These are phyloP conservation scores for Synanthedon andrenaeformis DNA, from an alignment of 2,888 invertebrate species.

Conservation along the genomic window DNA sequence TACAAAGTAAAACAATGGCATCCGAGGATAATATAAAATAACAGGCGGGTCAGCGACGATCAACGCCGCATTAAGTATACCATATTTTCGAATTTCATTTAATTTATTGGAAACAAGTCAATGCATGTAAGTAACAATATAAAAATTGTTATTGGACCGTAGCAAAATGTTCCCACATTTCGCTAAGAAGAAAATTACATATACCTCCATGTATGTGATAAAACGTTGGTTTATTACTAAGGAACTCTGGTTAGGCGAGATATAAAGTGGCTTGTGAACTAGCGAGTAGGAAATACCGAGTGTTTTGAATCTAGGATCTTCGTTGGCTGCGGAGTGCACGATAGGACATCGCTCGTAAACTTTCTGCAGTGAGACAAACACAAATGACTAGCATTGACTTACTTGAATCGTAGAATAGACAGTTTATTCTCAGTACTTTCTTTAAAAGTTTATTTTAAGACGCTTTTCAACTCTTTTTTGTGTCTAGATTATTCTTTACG, in stretches of 20 bases:
- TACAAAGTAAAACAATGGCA: too few species aligned
- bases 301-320: conserved; percentile 58
- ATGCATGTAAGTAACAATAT: too few species aligned
- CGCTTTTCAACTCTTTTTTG: too few species aligned
- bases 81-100: too few species aligned
- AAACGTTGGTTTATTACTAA: conserved; percentile 23
- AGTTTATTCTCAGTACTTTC: background rate
- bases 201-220: background rate
- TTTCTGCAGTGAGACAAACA: conserved; percentile 45
- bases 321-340: conserved; percentile 44
- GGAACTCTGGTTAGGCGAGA: conserved; percentile 19
- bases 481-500: too few species aligned
- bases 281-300: conserved; percentile 33
- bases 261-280: conserved; percentile 1
- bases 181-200: background rate
- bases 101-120: too few species aligned
- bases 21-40: too few species aligned
- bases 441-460: too few species aligned
- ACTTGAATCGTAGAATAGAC: background rate
- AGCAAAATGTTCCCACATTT: background rate
- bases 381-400: conserved; percentile 29
- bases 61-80: too few species aligned
- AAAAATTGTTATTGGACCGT: too few species aligned
- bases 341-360: conserved; percentile 63
- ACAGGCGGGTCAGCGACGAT: too few species aligned